Evolutionary conservation across 2,113 vertebrate genomes (phyloP).

Genomic region (Melanerpes formicivorus): DNA sequence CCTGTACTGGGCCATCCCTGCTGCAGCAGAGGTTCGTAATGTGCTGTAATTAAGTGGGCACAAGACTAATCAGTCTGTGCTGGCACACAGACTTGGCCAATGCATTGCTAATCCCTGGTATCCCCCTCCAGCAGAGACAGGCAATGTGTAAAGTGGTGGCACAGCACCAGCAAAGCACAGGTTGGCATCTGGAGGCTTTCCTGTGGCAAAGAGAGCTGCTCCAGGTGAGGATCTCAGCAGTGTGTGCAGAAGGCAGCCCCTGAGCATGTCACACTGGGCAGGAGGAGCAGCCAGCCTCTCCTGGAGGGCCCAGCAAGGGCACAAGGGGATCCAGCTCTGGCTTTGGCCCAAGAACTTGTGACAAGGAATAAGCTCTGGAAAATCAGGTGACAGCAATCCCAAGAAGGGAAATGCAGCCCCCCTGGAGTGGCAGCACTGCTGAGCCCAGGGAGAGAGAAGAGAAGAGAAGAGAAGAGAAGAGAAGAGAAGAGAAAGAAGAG

Average conservation of each 20-base stretch:
- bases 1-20: neutral
- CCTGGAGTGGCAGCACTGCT: rapidly evolving
- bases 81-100: neutral
- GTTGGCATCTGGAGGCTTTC: neutral
- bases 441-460: neutral
- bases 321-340: neutral
- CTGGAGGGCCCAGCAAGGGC: neutral
- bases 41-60: slow-evolving; percentile 20
- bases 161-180: neutral
- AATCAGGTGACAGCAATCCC: neutral
- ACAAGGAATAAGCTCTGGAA: neutral
- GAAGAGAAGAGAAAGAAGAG: too few species aligned
- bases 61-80: slow-evolving; percentile 15
- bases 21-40: neutral
- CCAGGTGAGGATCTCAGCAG: neutral
- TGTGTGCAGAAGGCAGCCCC: neutral
- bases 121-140: neutral
- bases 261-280: neutral
- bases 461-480: too few species aligned
- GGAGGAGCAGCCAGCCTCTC: neutral
- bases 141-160: neutral
- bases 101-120: neutral
- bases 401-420: rapidly evolving
- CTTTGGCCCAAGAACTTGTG: neutral
- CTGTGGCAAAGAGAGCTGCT: neutral